A percentile compares a stretch with the other conserved stretches of the same genome.
phyloP scores from a whole-genome alignment of 2,113 vertebrate species.

The Pyxicephalus adspersus region DNA sequence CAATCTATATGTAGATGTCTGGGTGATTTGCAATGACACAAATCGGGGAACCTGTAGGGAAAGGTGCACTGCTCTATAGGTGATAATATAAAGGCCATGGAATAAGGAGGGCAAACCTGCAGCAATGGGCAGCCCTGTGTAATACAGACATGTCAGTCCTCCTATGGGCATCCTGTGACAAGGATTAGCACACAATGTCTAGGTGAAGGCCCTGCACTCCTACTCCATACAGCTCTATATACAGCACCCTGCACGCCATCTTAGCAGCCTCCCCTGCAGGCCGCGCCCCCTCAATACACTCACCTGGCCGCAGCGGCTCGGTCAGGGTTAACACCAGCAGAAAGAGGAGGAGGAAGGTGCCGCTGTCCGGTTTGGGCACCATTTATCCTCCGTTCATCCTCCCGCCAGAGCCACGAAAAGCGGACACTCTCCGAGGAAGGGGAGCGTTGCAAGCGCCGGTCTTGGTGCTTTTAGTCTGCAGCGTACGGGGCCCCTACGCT shows the following conservation, averaged over 20 bases:
- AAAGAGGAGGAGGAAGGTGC: constrained; percentile 88
- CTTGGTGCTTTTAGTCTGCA: background rate
- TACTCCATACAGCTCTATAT: background rate
- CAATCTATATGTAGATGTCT: too few relatives aligned
- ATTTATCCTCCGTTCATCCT: constrained; percentile 99
- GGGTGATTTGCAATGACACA: too few relatives aligned
- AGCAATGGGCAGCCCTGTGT: too few relatives aligned
- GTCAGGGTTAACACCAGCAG: constrained; percentile 88
- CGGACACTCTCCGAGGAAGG: constrained; percentile 54
- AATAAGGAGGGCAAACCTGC: too few relatives aligned
- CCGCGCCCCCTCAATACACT: background rate
- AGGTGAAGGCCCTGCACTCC: background rate
- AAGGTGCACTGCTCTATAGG: too few relatives aligned
- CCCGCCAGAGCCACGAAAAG: constrained; percentile 65
- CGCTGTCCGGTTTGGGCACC: constrained; percentile 94
- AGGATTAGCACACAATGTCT: background rate
- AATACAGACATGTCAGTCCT: too few relatives aligned
- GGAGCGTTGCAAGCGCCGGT: constrained; percentile 9
- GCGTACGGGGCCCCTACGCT: constrained; percentile 56
- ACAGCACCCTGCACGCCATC: constrained; percentile 1
- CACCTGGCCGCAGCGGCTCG: constrained; percentile 92
- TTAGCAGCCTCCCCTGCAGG: background rate
- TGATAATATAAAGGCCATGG: too few relatives aligned
- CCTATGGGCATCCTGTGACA: too few relatives aligned
- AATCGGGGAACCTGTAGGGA: too few relatives aligned